Conservation (phyloP, 2,113 vertebrate genomes). For the Thymallus thymallus region DNA sequence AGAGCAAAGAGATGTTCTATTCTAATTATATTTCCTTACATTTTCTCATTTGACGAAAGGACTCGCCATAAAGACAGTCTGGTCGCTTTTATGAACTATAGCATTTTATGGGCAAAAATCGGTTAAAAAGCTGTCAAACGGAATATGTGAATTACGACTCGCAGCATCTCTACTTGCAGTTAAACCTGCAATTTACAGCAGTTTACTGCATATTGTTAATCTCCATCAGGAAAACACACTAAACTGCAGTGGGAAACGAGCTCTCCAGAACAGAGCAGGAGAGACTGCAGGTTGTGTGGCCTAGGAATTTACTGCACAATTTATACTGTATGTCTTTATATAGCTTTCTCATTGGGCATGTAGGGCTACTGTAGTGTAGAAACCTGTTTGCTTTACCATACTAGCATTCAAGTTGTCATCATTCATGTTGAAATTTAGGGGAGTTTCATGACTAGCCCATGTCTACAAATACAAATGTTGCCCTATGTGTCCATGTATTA, state of each 20-base stretch:
- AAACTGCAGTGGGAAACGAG: slow-evolving; percentile 20
- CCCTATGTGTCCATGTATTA: too few relatives aligned
- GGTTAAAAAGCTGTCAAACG: slow-evolving; percentile 13
- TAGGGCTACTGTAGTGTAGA: slow-evolving; percentile 1
- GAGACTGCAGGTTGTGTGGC: not conserved
- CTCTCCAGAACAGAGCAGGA: slow-evolving; percentile 20
- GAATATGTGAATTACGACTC: not conserved
- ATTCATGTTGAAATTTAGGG: not conserved
- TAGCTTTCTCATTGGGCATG: not conserved
- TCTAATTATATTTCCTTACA: slow-evolving; percentile 1
- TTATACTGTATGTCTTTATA: too few relatives aligned
- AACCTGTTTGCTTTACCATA: not conserved
- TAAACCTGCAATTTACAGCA: slow-evolving; percentile 20
- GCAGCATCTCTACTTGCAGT: slow-evolving; percentile 2
- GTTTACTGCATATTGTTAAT: slow-evolving; percentile 17
- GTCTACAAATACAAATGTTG: too few relatives aligned
- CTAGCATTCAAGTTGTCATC: not conserved
- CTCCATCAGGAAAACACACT: slow-evolving; percentile 17
- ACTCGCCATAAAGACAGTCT: not conserved
- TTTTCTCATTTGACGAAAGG: not conserved
- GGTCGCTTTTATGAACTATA: slow-evolving; percentile 13
- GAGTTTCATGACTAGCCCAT: too few relatives aligned
- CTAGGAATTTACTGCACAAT: slow-evolving; percentile 3
- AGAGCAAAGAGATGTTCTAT: not conserved
- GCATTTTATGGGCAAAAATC: slow-evolving; percentile 14